Percentiles rank a stretch among this genome's conserved stretches.
Evolutionary conservation across 2,113 vertebrate genomes (phyloP).

Genomic region (Xerus inauris): DNA sequence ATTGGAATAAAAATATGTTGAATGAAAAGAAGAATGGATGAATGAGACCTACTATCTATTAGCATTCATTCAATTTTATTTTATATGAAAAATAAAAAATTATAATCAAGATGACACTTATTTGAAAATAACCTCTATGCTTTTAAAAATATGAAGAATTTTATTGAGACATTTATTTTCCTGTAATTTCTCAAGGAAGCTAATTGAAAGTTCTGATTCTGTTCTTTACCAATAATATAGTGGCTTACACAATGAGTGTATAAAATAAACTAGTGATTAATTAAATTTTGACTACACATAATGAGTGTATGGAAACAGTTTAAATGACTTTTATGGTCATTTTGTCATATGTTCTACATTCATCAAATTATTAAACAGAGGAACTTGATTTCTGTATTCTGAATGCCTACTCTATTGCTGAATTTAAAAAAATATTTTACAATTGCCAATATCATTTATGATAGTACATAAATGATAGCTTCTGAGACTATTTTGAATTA

Average conservation of each 20-base stretch:
- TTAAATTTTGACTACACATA: neutral
- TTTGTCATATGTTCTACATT: neutral
- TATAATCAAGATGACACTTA: neutral
- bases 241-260: neutral
- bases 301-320: neutral
- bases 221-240: neutral
- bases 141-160: neutral
- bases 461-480: neutral
- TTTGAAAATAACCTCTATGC: neutral
- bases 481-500: neutral
- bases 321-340: neutral
- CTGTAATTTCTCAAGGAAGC: neutral
- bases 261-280: slow-evolving; percentile 1
- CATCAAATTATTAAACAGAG: neutral
- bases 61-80: neutral
- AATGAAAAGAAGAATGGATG: neutral
- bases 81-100: neutral
- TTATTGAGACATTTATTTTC: neutral
- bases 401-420: neutral
- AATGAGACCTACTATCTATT: neutral
- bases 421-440: neutral
- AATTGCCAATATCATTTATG: neutral
- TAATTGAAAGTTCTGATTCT: neutral
- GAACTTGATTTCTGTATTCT: neutral
- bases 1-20: neutral